phyloP scores from a whole-genome alignment of 2,888 invertebrate species.

The Chalcis sispes region DNA sequence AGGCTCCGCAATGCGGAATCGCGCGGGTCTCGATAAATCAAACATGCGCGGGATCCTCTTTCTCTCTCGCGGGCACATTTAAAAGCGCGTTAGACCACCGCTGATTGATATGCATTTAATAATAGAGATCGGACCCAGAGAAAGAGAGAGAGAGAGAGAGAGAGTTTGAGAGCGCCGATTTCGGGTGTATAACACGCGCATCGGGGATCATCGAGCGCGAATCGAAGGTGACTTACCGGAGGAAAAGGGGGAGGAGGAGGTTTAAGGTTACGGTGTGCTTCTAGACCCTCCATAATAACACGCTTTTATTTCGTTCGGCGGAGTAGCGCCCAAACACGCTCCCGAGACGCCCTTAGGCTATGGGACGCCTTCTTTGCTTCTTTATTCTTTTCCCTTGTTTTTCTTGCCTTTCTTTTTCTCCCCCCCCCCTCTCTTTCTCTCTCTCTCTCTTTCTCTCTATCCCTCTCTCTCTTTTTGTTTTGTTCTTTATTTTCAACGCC shows the following conservation, averaged over 20 bases:
- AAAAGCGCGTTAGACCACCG: constrained; percentile 70
- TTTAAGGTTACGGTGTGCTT: constrained; percentile 22
- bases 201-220: neutral
- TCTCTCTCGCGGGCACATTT: constrained; percentile 68
- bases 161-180: constrained; percentile 60
- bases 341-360: constrained; percentile 43
- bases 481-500: constrained; percentile 23
- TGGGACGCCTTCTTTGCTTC: constrained; percentile 53
- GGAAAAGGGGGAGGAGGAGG: neutral
- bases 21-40: constrained; percentile 70
- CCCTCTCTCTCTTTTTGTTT: too few species aligned
- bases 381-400: constrained; percentile 44
- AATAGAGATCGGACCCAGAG: constrained; percentile 69
- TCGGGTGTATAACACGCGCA: constrained; percentile 26
- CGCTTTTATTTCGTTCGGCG: constrained; percentile 39
- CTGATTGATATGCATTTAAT: constrained; percentile 75
- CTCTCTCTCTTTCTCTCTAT: constrained; percentile 28
- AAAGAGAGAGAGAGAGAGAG: constrained; percentile 47
- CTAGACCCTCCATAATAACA: constrained; percentile 51
- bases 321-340: constrained; percentile 33
- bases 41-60: constrained; percentile 47
- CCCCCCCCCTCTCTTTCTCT: neutral
- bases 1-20: constrained; percentile 58
- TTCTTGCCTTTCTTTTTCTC: constrained; percentile 21
- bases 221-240: constrained; percentile 32